Evolutionary conservation across 92 coral and sea anemone genomes (phyloP).

Genomic region (Isaurus tuberculatus): DNA sequence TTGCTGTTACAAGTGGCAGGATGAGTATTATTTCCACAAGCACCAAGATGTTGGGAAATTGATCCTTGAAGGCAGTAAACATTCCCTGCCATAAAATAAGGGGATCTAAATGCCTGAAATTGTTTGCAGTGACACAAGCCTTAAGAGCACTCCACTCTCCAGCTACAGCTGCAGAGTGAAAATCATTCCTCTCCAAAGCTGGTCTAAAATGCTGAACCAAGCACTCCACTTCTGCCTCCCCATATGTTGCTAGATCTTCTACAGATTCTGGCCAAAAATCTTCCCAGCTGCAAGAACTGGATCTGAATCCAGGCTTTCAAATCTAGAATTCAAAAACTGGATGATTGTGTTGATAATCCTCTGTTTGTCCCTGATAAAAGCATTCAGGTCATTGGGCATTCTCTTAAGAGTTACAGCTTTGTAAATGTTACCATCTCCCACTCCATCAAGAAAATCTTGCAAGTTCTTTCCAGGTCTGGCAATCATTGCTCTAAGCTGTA

Average conservation of each 20-base stretch:
- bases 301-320: slow-evolving; percentile 1
- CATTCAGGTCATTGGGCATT: not conserved
- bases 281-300: not conserved
- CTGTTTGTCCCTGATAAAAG: slow-evolving; percentile 5
- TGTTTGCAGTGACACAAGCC: slow-evolving; percentile 19
- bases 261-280: not conserved
- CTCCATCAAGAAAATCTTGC: not conserved
- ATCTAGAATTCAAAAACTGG: slow-evolving; percentile 3
- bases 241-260: not conserved
- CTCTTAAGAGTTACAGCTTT: not conserved
- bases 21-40: slow-evolving; percentile 46
- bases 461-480: slow-evolving; percentile 3
- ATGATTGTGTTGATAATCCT: not conserved
- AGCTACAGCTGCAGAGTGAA: slow-evolving; percentile 13
- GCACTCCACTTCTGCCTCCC: slow-evolving; percentile 8
- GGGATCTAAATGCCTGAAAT: slow-evolving; percentile 49
- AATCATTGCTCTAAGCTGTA: slow-evolving; percentile 11
- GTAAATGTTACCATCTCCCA: slow-evolving; percentile 5
- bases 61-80: slow-evolving; percentile 27
- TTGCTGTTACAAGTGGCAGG: slow-evolving; percentile 41
- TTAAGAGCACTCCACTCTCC: slow-evolving; percentile 15
- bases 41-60: slow-evolving; percentile 45
- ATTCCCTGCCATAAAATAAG: slow-evolving; percentile 46
- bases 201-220: slow-evolving; percentile 20
- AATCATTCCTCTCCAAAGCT: slow-evolving; percentile 13